A percentile compares a stretch with the other conserved stretches of the same genome.
Conservation (phyloP, 2,888 invertebrate genomes). For the Liopterus haemorrhoidalis region DNA sequence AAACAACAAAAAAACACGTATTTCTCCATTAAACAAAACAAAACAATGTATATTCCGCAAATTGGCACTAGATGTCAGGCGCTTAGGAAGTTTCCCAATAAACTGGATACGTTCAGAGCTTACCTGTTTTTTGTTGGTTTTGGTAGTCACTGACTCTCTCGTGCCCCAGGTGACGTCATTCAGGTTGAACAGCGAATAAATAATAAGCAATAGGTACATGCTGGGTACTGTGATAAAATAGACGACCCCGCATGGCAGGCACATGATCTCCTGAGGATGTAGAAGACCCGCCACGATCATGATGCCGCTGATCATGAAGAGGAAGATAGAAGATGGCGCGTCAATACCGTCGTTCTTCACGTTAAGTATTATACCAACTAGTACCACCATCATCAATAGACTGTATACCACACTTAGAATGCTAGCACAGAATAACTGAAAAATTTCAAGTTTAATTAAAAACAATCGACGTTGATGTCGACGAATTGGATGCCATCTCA, state of each 20-base stretch:
- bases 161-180: constrained; percentile 95
- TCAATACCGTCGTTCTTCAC: constrained; percentile 70
- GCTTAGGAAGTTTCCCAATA: too few species aligned
- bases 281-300: constrained; percentile 60
- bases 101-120: too few species aligned
- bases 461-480: too few species aligned
- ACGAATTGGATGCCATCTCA: too few species aligned
- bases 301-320: constrained; percentile 63
- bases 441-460: constrained; percentile 32
- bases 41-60: too few species aligned
- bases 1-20: too few species aligned
- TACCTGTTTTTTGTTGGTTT: constrained; percentile 75
- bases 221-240: constrained; percentile 90
- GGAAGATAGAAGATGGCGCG: constrained; percentile 80
- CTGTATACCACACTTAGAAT: constrained; percentile 72
- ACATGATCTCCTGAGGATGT: constrained; percentile 74
- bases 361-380: constrained; percentile 73
- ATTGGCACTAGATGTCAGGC: too few species aligned
- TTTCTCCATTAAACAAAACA: too few species aligned
- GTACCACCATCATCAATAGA: constrained; percentile 80
- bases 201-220: constrained; percentile 87
- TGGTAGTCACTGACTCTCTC: too few species aligned
- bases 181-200: constrained; percentile 88
- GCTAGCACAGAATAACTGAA: constrained; percentile 66
- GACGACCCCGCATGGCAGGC: constrained; percentile 65